Base-by-base conservation (phyloP, 2,797 vertebrate genomes). In the Onychomys arenicola region DNA sequence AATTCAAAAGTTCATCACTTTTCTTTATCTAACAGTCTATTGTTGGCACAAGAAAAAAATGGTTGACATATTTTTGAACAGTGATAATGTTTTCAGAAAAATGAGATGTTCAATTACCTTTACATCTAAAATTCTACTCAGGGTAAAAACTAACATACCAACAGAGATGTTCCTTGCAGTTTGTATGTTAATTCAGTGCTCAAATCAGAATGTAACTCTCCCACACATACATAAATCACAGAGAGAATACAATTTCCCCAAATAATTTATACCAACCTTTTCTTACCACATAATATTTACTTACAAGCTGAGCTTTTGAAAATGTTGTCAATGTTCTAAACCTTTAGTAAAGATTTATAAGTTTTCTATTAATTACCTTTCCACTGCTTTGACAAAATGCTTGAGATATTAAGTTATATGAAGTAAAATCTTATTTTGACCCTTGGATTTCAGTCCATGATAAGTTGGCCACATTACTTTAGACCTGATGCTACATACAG, bases 41-140 rank as follows among this genome's bases (percentile, higher is more conserved):
- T 93, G 59, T 92, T 81, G 73, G 80, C 65, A 71, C 1, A 73
- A 76, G 40, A 32, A 29, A 92, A 86, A 86, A 94, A n/a, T 17
- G 32, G 34, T 40, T 96, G 93, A 76, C 75, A 65, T 87, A 57
- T 94, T 93, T 95, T 89, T 96, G 55, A 96, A 89, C 17, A 77
- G 49, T 73, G 27, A 16, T 37, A 92, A 49, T 9, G 29, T 87
- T 95, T 96, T 87, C 52, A 91, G 89, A 97, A 93, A 93, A 57
- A 89, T 84, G 49, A 86, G 10, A 75, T 95, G 65, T 76, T 89
- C 84, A 71, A 76, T 92, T 89, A 63, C 81, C 89, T 95, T 95
- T 92, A 57, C 10, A 61, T n/a, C 29, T 37, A 81, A 71, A 85
- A 86, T 90, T 89, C 67, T 4, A 77, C 25, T 32, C 57, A 61